Base-by-base conservation (phyloP, 2,888 invertebrate genomes). In the Pyralis farinalis region DNA sequence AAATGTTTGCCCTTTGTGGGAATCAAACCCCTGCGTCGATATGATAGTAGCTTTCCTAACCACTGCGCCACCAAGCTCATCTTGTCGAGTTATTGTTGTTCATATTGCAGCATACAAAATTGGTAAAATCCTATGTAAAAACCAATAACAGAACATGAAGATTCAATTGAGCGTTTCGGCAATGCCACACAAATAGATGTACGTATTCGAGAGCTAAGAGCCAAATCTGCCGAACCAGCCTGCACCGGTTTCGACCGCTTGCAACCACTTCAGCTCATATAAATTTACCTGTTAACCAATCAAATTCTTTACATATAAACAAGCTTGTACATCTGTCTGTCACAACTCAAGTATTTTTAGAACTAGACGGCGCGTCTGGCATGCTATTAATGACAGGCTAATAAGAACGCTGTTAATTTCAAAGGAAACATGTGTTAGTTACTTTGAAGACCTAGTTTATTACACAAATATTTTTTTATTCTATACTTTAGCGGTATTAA, bases 291-390 rank as follows among this genome's bases (percentile, higher is more conserved):
- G 36, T 22, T 37, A 37, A 42, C 36, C 40, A 34, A 50, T 39
- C 35, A 50, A 46, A 21, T 30, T 30, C 37, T 44, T 49, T 37
- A 25, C 43, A 38, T 53, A 46, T 49, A 53, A 54, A 47, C 53
- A 53, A n/a, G 44, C 31, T 43, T 42, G 53, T 52, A 49, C 46
- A 53, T 58, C 33, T 32, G 36, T n/a, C 60, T 57, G 62, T 65
- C 62, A 63, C 50, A 7, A 12, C 43, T 22, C 45, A 54, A 47
- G 44, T 75, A 74, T 73, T 73, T 63, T 63, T 64, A 70, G 39
- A 33, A 55, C 39, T 44, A 35, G 34, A 39, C 44, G 40, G 38
- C 40, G 34, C 43, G 34, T 34, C 12, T 31, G 33, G 9, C 30
- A 37, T 31, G 29, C 30, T 41, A 45, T 46, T 46, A 46, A 42